Percentiles rank a stretch among this genome's conserved stretches.
phyloP scores from a whole-genome alignment of 2,888 invertebrate species.

The Spatulosminthurus flaviceps region DNA sequence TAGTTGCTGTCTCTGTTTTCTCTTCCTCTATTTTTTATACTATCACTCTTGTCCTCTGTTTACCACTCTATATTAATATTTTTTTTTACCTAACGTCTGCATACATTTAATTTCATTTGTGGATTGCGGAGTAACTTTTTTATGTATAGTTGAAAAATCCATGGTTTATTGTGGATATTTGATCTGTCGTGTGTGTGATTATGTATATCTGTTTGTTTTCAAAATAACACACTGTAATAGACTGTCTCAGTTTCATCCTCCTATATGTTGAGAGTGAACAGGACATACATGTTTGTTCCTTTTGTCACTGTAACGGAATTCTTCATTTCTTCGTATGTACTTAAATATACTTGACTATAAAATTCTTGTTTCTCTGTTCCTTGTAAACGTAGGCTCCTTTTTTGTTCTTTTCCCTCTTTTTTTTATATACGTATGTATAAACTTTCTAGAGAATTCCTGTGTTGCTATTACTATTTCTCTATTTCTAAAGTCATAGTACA shows the following conservation, averaged over 20 bases:
- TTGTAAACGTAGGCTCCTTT: no score
- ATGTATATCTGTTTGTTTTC: no score
- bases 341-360: background rate
- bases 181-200: no score
- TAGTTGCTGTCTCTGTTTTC: constrained; percentile 31
- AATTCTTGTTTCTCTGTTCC: background rate
- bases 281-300: background rate
- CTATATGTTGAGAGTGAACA: background rate
- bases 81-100: constrained; percentile 15
- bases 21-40: background rate
- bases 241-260: background rate
- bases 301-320: background rate
- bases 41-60: background rate
- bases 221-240: no score
- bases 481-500: no score
- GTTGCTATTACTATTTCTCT: no score
- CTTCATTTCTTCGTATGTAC: background rate
- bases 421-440: no score
- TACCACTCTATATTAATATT: background rate
- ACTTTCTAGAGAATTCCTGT: no score
- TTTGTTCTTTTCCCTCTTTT: background rate
- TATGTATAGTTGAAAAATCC: no score
- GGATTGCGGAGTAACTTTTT: constrained; percentile 4
- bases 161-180: no score
- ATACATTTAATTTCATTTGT: constrained; percentile 2